These are phyloP conservation scores for Lydus trimaculatus DNA, from an alignment of 2,888 invertebrate species.

Conservation along the genomic window DNA sequence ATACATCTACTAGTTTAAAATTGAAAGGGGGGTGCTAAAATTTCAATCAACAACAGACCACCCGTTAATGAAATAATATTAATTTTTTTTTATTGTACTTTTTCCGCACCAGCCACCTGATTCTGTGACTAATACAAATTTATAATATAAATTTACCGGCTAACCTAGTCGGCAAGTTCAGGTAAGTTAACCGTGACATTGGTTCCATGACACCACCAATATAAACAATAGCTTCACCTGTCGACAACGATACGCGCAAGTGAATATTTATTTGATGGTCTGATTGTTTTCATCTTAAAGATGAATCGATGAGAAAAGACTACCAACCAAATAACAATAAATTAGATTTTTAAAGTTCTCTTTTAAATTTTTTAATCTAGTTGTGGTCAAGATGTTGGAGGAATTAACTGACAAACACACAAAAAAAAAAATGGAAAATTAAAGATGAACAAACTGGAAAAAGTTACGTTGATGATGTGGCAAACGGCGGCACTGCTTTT, in stretches of 20 bases:
- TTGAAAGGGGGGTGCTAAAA: not conserved
- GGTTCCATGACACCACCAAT: conserved; percentile 34
- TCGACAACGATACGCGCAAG: conserved; percentile 35
- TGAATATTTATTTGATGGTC: conserved; percentile 33
- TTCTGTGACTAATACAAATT: conserved; percentile 30
- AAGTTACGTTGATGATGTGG: conserved; percentile 12
- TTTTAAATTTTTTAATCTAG: not conserved
- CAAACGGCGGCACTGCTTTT: conserved; percentile 9
- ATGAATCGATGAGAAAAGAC: conserved; percentile 20
- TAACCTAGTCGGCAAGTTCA: conserved; percentile 27
- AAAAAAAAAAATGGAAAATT: not conserved
- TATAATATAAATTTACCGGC: conserved; percentile 30
- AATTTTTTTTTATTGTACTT: not conserved
- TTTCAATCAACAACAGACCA: conserved; percentile 8
- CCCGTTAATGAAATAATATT: not conserved
- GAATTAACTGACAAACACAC: not conserved
- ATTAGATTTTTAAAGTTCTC: conserved; percentile 8
- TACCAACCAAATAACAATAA: conserved; percentile 18
- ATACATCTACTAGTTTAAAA: not conserved
- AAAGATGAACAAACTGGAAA: conserved; percentile 17
- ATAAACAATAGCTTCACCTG: conserved; percentile 35
- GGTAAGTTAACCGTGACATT: conserved; percentile 36
- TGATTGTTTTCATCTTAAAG: conserved; percentile 26
- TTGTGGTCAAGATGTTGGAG: conserved; percentile 6
- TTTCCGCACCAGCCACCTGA: conserved; percentile 3